A percentile compares a stretch with the other conserved stretches of the same genome.
These are phyloP conservation scores for Apus apus DNA, from an alignment of 2,113 vertebrate genomes.

Conservation along the genomic window DNA sequence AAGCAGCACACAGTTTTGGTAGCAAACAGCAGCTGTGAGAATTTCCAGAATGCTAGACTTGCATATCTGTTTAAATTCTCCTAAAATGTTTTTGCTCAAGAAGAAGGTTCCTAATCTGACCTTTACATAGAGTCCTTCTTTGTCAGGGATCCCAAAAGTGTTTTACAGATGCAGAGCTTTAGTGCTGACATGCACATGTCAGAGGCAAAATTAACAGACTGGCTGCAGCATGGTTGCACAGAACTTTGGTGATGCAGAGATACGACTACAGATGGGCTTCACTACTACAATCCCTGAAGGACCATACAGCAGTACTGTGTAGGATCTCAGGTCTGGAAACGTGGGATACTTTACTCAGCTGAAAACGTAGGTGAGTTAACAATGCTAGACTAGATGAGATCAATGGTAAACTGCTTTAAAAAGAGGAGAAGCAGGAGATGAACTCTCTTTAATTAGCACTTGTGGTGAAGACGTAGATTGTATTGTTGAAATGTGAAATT, in stretches of 20 bases:
- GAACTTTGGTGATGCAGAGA: background rate
- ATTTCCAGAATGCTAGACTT: background rate
- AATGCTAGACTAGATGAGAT: background rate
- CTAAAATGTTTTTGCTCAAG: background rate
- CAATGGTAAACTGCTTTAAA: background rate
- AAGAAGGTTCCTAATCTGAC: background rate
- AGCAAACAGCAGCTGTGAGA: conserved; percentile 29
- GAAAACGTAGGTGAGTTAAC: conserved; percentile 43
- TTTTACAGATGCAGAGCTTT: background rate
- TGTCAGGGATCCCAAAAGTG: background rate
- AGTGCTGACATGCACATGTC: background rate
- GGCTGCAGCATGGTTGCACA: background rate
- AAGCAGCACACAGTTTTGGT: background rate
- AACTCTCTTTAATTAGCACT: background rate
- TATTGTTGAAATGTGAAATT: conserved; percentile 36
- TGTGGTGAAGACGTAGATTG: background rate
- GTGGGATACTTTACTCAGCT: conserved; percentile 11
- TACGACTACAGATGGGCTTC: background rate
- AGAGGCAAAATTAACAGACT: background rate
- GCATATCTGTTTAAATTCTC: background rate
- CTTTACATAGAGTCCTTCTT: background rate
- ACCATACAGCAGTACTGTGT: background rate
- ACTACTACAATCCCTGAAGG: background rate
- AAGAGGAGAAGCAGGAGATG: background rate
- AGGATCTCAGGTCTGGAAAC: background rate